Conservation (phyloP, 2,888 invertebrate genomes). For the Pristionchus fissidentatus region DNA sequence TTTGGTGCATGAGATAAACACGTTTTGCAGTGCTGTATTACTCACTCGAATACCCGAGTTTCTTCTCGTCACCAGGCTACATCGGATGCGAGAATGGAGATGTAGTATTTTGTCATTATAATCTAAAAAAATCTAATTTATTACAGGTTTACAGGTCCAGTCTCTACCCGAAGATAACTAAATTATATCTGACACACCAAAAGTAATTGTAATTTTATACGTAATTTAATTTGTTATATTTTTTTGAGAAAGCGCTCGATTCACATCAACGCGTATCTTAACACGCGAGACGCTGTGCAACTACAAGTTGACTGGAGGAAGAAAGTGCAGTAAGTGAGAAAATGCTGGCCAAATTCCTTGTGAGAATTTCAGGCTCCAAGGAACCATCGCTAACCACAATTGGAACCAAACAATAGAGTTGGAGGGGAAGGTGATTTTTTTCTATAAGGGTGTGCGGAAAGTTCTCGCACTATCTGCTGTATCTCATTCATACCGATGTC, state of each 20-base stretch:
- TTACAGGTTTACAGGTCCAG: constrained; percentile 6
- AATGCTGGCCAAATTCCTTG: not conserved
- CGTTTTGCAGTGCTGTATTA: not conserved
- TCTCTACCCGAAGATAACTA: not conserved
- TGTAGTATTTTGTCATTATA: not conserved
- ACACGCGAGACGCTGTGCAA: not conserved
- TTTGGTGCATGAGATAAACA: not conserved
- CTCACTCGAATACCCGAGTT: not conserved
- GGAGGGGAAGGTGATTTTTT: not conserved
- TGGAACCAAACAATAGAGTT: not conserved
- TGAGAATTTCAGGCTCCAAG: not conserved
- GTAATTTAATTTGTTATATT: not conserved
- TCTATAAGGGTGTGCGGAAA: not conserved
- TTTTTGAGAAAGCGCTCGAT: not conserved
- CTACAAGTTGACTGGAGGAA: not conserved
- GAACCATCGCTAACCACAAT: not conserved
- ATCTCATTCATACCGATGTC: no score
- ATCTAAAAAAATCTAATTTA: not conserved
- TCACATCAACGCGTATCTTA: not conserved
- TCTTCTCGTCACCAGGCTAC: not conserved
- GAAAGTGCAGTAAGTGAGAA: not conserved
- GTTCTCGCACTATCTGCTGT: no score
- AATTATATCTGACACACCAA: not conserved
- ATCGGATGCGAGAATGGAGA: not conserved
- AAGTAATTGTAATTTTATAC: not conserved